Conservation (phyloP, 2,797 vertebrate species). For the Eupleurogrammus muticus region DNA sequence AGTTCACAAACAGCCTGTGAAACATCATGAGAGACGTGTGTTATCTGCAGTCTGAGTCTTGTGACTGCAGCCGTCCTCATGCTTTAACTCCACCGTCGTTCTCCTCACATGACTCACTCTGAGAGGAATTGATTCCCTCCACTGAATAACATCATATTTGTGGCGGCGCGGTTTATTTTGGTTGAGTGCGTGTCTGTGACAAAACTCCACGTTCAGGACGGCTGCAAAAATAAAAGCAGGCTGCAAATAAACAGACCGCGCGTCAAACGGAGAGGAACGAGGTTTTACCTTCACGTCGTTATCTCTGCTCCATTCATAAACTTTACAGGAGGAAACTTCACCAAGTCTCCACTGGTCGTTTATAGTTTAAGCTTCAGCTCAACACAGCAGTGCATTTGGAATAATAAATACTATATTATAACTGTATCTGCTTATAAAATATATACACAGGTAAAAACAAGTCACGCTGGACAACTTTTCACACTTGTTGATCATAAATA, state of each 20-base stretch:
- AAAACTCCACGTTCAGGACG: neutral
- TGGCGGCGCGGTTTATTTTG: neutral
- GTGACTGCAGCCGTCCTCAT: conserved; percentile 67
- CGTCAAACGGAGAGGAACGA: neutral
- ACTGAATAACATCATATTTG: conserved; percentile 1
- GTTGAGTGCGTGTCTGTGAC: neutral
- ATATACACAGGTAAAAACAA: too few species aligned
- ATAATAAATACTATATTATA: too few species aligned
- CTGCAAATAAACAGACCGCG: neutral
- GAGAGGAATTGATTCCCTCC: conserved; percentile 34
- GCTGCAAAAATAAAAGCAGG: neutral
- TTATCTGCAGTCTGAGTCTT: conserved; percentile 65
- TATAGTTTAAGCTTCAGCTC: too few species aligned
- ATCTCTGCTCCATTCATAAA: too few species aligned
- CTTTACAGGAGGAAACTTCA: too few species aligned
- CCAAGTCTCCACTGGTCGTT: too few species aligned
- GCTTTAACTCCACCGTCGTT: too few species aligned
- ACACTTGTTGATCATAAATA: too few species aligned
- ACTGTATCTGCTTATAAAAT: too few species aligned
- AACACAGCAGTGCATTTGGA: too few species aligned
- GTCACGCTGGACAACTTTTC: too few species aligned
- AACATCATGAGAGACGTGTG: conserved; percentile 52
- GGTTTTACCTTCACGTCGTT: neutral
- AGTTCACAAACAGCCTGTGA: conserved; percentile 51
- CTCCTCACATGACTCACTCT: too few species aligned